Evolutionary conservation across 2,113 vertebrate genomes (phyloP).

Genomic region (Candoia aspera): DNA sequence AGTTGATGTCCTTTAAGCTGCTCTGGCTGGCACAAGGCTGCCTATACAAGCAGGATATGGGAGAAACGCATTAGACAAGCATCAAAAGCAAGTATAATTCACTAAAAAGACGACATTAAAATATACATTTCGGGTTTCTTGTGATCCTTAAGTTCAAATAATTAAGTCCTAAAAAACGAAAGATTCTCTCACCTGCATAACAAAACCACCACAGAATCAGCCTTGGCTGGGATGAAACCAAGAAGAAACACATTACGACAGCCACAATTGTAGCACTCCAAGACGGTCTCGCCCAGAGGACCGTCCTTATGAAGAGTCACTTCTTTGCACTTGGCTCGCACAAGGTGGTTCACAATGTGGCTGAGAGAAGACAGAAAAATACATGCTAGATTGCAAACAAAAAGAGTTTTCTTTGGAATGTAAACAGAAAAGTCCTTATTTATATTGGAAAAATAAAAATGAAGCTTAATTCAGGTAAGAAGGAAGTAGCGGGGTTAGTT

Average conservation of each 20-base stretch:
- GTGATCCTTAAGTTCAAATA: not conserved
- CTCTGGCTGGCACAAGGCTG: slow-evolving; percentile 99
- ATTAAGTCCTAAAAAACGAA: not conserved
- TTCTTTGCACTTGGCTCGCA: slow-evolving; percentile 98
- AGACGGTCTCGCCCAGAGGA: slow-evolving; percentile 92
- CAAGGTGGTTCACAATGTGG: slow-evolving; percentile 98
- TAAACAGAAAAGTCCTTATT: not conserved
- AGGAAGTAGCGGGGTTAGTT: not conserved
- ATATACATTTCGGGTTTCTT: not conserved
- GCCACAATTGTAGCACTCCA: slow-evolving; percentile 98
- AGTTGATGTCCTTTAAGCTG: slow-evolving; percentile 99
- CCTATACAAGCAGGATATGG: slow-evolving; percentile 68
- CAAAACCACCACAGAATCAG: slow-evolving; percentile 94
- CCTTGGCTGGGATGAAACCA: slow-evolving; percentile 98
- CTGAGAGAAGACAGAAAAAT: slow-evolving; percentile 68
- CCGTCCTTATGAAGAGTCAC: slow-evolving; percentile 98
- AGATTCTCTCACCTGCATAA: slow-evolving; percentile 86
- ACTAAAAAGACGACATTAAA: not conserved
- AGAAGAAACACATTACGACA: slow-evolving; percentile 97
- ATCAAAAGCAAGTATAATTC: not conserved
- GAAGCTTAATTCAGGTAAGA: not conserved
- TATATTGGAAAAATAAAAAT: not conserved
- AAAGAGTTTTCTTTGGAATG: not conserved
- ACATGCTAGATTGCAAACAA: fast-evolving
- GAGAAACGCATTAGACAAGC: not conserved